These are phyloP conservation scores for Leucopternis melanops DNA, from an alignment of 2,113 vertebrate genomes.

Conservation along the genomic window DNA sequence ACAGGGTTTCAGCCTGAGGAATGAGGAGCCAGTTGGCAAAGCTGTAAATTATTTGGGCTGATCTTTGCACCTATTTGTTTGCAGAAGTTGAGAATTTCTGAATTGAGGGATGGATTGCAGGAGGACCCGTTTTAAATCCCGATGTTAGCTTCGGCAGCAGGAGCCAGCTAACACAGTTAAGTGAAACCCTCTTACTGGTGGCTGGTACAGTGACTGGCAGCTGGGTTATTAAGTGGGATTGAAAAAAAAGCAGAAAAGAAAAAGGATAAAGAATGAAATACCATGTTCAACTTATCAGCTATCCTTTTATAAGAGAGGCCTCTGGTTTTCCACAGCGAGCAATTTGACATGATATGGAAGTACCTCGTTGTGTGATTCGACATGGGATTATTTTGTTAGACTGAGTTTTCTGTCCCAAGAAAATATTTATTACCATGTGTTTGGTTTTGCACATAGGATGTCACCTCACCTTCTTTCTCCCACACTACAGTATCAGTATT, in stretches of 20 bases:
- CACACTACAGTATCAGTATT: too few species aligned
- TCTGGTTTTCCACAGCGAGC: background rate
- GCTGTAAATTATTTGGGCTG: background rate
- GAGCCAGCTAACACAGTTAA: background rate
- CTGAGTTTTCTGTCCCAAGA: too few species aligned
- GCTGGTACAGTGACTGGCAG: background rate
- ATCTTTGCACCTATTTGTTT: background rate
- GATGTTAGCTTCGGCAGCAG: accelerated
- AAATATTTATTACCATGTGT: too few species aligned
- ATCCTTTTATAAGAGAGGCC: background rate
- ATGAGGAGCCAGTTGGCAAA: background rate
- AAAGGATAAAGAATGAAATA: background rate
- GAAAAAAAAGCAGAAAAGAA: background rate
- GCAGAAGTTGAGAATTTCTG: background rate
- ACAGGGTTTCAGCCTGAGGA: background rate
- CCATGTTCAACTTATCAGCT: background rate
- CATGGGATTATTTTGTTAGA: too few species aligned
- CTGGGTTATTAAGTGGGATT: background rate
- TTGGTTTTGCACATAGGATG: too few species aligned
- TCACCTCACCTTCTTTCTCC: too few species aligned
- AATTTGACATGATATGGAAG: background rate
- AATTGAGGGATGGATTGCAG: background rate
- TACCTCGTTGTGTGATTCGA: background rate
- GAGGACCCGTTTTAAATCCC: background rate
- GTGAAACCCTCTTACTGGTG: background rate